These are phyloP conservation scores for Cheumatopsyche charites DNA, from an alignment of 1,140 invertebrate species.

Conservation along the genomic window DNA sequence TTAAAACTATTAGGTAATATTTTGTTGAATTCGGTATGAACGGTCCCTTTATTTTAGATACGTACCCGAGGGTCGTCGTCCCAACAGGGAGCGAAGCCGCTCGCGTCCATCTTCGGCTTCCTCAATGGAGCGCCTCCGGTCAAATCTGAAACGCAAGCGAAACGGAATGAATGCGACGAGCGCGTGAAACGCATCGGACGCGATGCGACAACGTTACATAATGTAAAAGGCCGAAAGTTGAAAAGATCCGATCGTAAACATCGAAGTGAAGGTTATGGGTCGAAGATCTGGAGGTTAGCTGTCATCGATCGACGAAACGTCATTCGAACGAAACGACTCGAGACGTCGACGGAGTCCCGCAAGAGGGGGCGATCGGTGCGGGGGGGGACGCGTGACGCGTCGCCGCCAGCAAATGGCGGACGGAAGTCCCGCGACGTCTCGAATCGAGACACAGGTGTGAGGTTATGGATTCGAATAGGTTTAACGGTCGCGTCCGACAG, in stretches of 20 bases:
- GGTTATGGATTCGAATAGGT: too few relatives aligned
- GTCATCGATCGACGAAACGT: background rate
- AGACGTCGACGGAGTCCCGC: too few relatives aligned
- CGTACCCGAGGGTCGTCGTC: slow-evolving; percentile 56
- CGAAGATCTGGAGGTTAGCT: slow-evolving; percentile 2
- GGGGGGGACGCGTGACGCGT: background rate
- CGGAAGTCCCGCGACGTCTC: background rate
- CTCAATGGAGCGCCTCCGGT: background rate
- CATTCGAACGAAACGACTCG: too few relatives aligned
- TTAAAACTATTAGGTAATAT: too few relatives aligned
- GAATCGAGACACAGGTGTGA: background rate
- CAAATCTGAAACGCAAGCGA: slow-evolving; percentile 40
- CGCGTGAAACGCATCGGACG: too few relatives aligned
- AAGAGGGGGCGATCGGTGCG: too few relatives aligned
- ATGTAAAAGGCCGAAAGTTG: too few relatives aligned
- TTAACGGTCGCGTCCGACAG: too few relatives aligned
- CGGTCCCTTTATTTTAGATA: slow-evolving; percentile 51
- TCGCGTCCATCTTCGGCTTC: slow-evolving; percentile 51
- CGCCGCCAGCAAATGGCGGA: background rate
- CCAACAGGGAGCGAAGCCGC: slow-evolving; percentile 58
- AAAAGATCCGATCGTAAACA: background rate
- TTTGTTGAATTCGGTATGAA: too few relatives aligned
- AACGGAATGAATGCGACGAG: background rate
- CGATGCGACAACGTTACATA: too few relatives aligned
- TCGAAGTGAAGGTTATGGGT: slow-evolving; percentile 11